Conservation (phyloP, 1,140 invertebrate genomes). For the Psilanteris sp. region DNA sequence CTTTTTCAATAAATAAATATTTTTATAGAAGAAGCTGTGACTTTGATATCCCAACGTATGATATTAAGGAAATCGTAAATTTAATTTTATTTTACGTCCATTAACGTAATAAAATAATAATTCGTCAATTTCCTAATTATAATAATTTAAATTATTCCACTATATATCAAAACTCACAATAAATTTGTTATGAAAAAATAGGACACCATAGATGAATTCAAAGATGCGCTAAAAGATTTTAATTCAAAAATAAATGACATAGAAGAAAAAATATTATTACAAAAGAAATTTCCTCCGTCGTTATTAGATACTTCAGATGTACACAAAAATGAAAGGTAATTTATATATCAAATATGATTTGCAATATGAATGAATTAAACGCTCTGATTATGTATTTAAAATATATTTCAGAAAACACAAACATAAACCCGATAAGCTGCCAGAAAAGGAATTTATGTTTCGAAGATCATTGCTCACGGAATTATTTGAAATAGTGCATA, state of each 20-base stretch:
- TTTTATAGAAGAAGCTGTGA: no score
- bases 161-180: no score
- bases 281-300: constrained; percentile 16
- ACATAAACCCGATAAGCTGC: constrained; percentile 59
- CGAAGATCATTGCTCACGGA: no score
- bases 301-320: neutral
- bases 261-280: constrained; percentile 10
- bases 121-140: no score
- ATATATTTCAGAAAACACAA: constrained; percentile 52
- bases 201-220: constrained; percentile 20
- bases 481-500: no score
- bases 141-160: neutral
- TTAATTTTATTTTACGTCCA: no score
- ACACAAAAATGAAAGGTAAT: constrained; percentile 3
- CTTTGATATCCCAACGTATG: no score
- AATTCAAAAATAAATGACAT: constrained; percentile 10
- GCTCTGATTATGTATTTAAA: neutral
- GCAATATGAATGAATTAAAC: neutral
- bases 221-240: constrained; percentile 6
- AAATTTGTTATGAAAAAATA: neutral
- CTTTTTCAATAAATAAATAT: no score
- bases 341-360: neutral
- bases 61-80: no score
- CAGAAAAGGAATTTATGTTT: no score
- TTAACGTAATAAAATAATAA: no score